Base-by-base conservation (phyloP, 2,797 vertebrate species). In the Sardinella longiceps region DNA sequence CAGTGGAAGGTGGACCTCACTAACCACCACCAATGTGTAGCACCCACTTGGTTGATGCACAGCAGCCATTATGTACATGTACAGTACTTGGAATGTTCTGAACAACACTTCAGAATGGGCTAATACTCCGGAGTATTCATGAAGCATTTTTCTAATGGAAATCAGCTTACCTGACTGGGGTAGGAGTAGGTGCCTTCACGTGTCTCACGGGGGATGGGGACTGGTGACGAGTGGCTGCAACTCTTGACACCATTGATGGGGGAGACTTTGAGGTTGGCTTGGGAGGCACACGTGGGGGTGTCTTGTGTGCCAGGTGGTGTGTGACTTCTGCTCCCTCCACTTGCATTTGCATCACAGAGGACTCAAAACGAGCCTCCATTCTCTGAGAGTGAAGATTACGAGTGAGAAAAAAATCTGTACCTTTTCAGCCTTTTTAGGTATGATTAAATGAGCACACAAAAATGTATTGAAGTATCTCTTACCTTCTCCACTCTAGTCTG, bases 201-300 rank as follows among this genome's bases (percentile, higher is more conserved):
- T 96, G 97, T 94, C 97, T 95, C 90, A 99, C 97, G 0, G 98
- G 98, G 28, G 98, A 98, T 4, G 95, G 96, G 3, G 95, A 97
- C 84, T 97, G 96, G 84, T 97, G 96, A 39, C 96, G 93, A 80
- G 91, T 89, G 91, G 94, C 88, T 85, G 96, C 92, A 82, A 94
- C 91, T 92, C 95, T 97, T 85, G 95, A 91, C 86, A 93, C 86
- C 81, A 91, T 89, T 84, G 94, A 84, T 0, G 95, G 90, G 33
- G 95, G 98, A 81, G 98, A 99, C 90, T 94, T 97, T 70, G 98
- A 98, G 51, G 95, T 95, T 0, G 97, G 97, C 90, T 97, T 97
- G 0, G 97, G 97, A 87, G 96, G 97, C 88, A 98, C 96, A 88
- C 98, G 93, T n/a, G 98, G 98, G 25, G 98, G 98, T 82, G 97